Conservation (phyloP, 2,888 invertebrate species). For the Ectemnius cavifrons region DNA sequence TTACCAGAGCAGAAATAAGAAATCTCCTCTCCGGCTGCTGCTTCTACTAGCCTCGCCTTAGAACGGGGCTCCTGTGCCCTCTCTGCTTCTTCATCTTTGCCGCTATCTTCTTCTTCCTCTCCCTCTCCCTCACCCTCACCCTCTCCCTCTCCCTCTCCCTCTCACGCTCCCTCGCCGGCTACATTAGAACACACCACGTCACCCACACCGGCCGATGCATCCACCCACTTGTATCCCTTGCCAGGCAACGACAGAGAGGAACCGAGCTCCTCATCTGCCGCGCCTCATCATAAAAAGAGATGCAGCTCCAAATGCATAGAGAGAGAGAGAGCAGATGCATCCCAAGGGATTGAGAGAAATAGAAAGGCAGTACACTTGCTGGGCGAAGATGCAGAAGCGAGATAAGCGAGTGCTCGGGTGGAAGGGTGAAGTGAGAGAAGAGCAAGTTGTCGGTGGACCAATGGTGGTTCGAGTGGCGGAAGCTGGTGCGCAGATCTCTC, state of each 20-base stretch:
- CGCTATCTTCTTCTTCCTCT: conserved; percentile 11
- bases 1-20: conserved; percentile 78
- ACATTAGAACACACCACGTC: too few relatives aligned
- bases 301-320: neutral
- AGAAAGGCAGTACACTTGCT: conserved; percentile 1
- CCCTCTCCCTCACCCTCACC: conserved; percentile 20
- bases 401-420: neutral
- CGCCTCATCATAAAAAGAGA: neutral
- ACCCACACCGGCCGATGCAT: conserved; percentile 13
- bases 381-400: too few relatives aligned
- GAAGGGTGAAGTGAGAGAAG: conserved; percentile 27
- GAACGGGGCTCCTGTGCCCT: conserved; percentile 20
- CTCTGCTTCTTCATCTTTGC: neutral
- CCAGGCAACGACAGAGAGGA: neutral
- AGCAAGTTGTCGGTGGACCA: conserved; percentile 48
- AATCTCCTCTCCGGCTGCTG: conserved; percentile 65
- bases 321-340: neutral
- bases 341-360: neutral
- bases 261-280: too few relatives aligned
- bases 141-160: conserved; percentile 4
- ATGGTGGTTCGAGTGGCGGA: conserved; percentile 33
- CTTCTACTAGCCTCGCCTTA: conserved; percentile 35
- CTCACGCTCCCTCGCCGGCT: neutral
- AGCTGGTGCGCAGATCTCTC: conserved; percentile 39
- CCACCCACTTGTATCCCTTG: conserved; percentile 17